A percentile compares a stretch with the other conserved stretches of the same genome.
Evolutionary conservation across 2,113 vertebrate species (phyloP).

Genomic region (Desmodus rotundus): DNA sequence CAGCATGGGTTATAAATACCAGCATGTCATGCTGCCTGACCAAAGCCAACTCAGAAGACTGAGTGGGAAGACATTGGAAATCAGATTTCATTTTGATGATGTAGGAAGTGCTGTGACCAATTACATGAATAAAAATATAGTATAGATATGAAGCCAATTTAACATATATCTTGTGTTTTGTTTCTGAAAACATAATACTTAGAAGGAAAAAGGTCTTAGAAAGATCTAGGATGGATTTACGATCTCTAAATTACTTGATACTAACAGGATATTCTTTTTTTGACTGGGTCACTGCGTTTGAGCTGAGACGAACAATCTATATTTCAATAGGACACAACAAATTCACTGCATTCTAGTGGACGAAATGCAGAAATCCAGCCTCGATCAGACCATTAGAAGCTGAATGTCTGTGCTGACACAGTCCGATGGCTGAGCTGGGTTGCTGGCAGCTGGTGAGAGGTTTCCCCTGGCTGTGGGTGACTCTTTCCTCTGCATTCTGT

Average conservation of each 20-base stretch:
- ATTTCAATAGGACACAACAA: neutral
- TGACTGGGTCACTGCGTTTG: neutral
- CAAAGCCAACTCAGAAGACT: neutral
- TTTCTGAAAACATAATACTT: constrained; percentile 17
- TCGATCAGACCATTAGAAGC: neutral
- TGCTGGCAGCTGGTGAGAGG: neutral
- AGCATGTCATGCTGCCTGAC: neutral
- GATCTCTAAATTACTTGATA: neutral
- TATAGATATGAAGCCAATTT: neutral
- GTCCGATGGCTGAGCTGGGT: neutral
- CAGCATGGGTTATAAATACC: neutral
- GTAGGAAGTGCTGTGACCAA: too few relatives aligned
- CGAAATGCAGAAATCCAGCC: neutral
- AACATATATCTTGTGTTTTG: neutral
- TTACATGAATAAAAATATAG: neutral
- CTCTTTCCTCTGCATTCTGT: neutral
- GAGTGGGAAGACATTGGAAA: neutral
- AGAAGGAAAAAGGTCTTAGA: neutral
- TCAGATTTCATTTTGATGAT: neutral
- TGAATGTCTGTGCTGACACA: neutral
- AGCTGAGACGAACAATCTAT: neutral
- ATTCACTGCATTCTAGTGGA: neutral
- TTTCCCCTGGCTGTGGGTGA: neutral
- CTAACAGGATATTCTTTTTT: neutral
- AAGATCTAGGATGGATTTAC: neutral